Evolutionary conservation across 2,888 invertebrate species (phyloP), one percentile per base, ranked within the genome.

Genomic region (Tetrapedia diversipes): DNA sequence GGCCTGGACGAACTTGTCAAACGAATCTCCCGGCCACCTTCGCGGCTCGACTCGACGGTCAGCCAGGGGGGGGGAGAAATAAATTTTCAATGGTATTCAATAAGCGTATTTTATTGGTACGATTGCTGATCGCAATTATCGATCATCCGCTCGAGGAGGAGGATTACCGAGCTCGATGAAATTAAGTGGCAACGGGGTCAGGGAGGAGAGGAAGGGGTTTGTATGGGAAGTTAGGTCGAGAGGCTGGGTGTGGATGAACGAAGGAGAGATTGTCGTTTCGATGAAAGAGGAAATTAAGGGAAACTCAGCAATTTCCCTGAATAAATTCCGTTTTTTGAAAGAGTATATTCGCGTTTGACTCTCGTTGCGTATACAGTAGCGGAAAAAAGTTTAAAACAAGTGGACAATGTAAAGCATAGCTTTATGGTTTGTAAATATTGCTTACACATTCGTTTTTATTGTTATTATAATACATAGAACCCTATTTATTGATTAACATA

Each of bases 91-190:
- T 61, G 72, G 24, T 75, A 72, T 75, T 75, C 74, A 75, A 63
- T 74, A 16, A 67, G 19, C 6, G 29, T 19, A 73, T 57, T 49
- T 74, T 61, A 39, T 45, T 53, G 43, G 37, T 27, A 24, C 60
- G 60, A 56, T 74, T 41, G 67, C 64, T 37, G 77, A 77, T 75
- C 59, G 75, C 41, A 75, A 77, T 77, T 68, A 77, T 69, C 77
- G 77, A 77, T 75, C 68, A 54, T 57, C 24, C 45, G n/a, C 3
- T 19, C 61, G 22, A 22, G 10, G 24, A 19, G 29, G 24, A 6
- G 32, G 56, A 74, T 67, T 53, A 67, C 51, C 51, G 39, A 10
- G 39, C 70, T 4, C 54, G 57, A 51, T 57, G 59, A 60, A 75
- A 75, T 75, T 64, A 47, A 75, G 59, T 72, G 53, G 61, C 61